Evolutionary conservation across 2,113 vertebrate genomes (phyloP).

Genomic region (Cyprinodon variegatus): DNA sequence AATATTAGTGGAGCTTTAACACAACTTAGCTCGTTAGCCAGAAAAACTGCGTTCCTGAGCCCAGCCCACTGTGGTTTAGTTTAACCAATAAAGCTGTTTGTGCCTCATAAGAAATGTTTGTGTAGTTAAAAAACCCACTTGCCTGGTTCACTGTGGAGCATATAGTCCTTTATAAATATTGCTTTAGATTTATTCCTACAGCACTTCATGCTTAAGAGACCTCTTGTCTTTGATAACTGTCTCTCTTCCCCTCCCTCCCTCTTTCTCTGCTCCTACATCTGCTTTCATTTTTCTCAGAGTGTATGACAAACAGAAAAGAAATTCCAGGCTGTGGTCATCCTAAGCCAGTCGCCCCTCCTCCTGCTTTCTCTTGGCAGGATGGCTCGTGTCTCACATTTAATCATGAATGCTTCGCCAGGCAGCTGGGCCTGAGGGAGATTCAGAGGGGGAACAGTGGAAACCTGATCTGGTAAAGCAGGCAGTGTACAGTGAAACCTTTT

Average conservation of each 20-base stretch:
- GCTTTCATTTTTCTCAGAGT: conserved; percentile 81
- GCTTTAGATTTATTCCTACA: conserved; percentile 52
- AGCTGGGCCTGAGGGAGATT: conserved; percentile 62
- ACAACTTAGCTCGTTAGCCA: conserved; percentile 35
- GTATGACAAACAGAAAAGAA: conserved; percentile 82
- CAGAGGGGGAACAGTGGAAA: conserved; percentile 58
- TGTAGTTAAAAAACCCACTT: conserved; percentile 43
- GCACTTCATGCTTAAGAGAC: conserved; percentile 60
- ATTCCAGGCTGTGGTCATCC: conserved; percentile 78
- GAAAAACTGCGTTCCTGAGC: conserved; percentile 29
- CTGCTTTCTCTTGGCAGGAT: conserved; percentile 76
- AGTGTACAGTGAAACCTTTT: conserved; percentile 55
- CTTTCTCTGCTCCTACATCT: conserved; percentile 73
- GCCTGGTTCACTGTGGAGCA: conserved; percentile 7
- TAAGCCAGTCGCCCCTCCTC: conserved; percentile 68
- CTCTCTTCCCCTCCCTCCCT: conserved; percentile 33
- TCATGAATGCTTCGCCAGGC: conserved; percentile 78
- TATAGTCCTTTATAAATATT: conserved; percentile 48
- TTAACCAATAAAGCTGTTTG: conserved; percentile 35
- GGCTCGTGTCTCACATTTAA: conserved; percentile 78
- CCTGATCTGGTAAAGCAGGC: conserved; percentile 60
- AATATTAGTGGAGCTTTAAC: conserved; percentile 41
- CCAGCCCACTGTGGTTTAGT: conserved; percentile 27
- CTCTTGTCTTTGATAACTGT: conserved; percentile 58
- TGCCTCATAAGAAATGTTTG: conserved; percentile 41